Conservation (phyloP, 64 coral and sea anemone species). For the Astreopora myriophthalma region DNA sequence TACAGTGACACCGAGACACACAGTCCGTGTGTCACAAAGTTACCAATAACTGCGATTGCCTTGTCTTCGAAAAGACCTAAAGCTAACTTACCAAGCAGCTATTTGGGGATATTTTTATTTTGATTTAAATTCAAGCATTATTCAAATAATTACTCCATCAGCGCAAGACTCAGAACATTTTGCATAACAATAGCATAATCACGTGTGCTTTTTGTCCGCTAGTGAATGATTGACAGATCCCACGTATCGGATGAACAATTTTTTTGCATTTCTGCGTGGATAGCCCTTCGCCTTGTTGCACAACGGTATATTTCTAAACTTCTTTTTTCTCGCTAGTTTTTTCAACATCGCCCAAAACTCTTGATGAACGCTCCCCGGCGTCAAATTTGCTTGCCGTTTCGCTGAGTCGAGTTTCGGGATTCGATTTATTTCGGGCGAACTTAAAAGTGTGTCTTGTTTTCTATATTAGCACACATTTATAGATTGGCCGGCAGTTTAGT, state of each 20-base stretch:
- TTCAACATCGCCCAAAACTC: background rate
- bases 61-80: background rate
- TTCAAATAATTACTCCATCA: conserved; percentile 46
- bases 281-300: conserved; percentile 6
- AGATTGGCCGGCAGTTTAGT: conserved; percentile 35
- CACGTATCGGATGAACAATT: conserved; percentile 58
- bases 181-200: conserved; percentile 50
- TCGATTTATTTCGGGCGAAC: conserved; percentile 27
- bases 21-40: too few species aligned
- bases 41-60: background rate
- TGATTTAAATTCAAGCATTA: conserved; percentile 24
- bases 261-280: conserved; percentile 54
- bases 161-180: conserved; percentile 16
- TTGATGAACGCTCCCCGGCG: conserved; percentile 1
- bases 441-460: conserved; percentile 50
- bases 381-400: conserved; percentile 48
- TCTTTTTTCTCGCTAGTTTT: conserved; percentile 15
- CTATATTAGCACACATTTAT: conserved; percentile 39
- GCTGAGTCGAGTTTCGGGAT: background rate
- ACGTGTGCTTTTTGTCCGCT: conserved; percentile 38
- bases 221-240: conserved; percentile 44
- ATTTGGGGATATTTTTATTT: conserved; percentile 15
- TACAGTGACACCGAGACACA: too few species aligned
- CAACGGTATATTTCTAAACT: conserved; percentile 20
- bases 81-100: background rate